Evolutionary conservation across 2,113 vertebrate species (phyloP).

Genomic region (Motacilla alba): DNA sequence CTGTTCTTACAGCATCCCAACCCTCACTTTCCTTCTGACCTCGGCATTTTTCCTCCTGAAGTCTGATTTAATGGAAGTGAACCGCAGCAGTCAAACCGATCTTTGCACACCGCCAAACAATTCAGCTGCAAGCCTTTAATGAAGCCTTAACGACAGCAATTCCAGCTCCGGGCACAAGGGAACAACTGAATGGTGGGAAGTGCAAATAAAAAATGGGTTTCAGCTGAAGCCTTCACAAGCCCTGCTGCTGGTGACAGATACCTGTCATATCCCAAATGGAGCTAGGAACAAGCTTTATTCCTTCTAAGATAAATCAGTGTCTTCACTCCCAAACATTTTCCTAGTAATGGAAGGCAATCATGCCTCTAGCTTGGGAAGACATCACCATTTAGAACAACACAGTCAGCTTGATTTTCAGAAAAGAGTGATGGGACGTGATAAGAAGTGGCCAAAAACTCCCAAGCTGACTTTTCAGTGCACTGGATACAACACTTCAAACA

Average conservation of each 20-base stretch:
- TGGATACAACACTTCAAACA: not conserved
- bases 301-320: not conserved
- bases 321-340: not conserved
- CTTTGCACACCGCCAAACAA: not conserved
- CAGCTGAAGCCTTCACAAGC: not conserved
- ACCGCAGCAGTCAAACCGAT: not conserved
- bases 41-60: not conserved
- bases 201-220: not conserved
- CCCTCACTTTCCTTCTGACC: not conserved
- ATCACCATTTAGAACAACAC: not conserved
- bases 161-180: not conserved
- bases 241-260: not conserved
- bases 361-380: not conserved
- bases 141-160: not conserved
- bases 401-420: not conserved
- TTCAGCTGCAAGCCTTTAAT: not conserved
- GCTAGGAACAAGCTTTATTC: not conserved
- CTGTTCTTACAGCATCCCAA: not conserved
- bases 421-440: rapidly evolving
- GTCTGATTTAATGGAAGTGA: not conserved
- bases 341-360: not conserved
- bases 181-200: not conserved
- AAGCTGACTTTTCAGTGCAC: not conserved
- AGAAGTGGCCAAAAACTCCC: not conserved
- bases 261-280: not conserved